Evolutionary conservation across 2,113 vertebrate species (phyloP), one percentile per base, ranked within the genome.

Genomic region (Nerophis lumbriciformis): DNA sequence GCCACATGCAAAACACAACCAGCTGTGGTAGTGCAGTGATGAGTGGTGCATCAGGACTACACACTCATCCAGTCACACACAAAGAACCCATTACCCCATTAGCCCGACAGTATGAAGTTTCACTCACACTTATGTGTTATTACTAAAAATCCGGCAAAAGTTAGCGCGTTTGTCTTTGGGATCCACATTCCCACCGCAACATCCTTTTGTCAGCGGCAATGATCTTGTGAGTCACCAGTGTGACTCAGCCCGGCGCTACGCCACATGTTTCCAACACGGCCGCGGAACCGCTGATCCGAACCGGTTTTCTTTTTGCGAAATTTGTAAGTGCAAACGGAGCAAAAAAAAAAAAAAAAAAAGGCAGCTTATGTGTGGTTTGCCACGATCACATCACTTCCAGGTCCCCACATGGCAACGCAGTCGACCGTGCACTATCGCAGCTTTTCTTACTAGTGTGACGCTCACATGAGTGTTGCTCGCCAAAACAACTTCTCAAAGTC

Each of bases 211-310:
- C 80, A 73, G 74, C 75, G 50, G 12, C 42, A 80, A 78, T 76
- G 59, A 82, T 79, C 71, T 76, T 74, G 66, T 75, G 79, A 78
- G 68, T 83, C 74, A 59, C 16, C 53, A 73, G 71, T 76, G 69
- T 85, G 80, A 82, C 79, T 84, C 80, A 78, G 68, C 39, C 59
- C 7, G 78, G 68, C 62, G n/a, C 64, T 89, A 87, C 86, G 85
- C 87, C 90, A 88, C 92, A 92, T 90, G 85, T 90, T 91, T 88
- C 28, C 69, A 85, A 85, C 79, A 72, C 78, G 75, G 80, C 87
- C 66, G 83, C 61, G 71, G 66, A 28, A 37, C 52, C 39, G 66
- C 73, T 63, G 65, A 79, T 72, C 65, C 57, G 73, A 70, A 82
- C 81, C 81, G 57, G 48, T 39, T 57, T 83, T 81, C 11, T 45